Evolutionary conservation across 1,140 invertebrate species (phyloP), one percentile per base, ranked within the genome.

Genomic region (Leptopilina clavipes): DNA sequence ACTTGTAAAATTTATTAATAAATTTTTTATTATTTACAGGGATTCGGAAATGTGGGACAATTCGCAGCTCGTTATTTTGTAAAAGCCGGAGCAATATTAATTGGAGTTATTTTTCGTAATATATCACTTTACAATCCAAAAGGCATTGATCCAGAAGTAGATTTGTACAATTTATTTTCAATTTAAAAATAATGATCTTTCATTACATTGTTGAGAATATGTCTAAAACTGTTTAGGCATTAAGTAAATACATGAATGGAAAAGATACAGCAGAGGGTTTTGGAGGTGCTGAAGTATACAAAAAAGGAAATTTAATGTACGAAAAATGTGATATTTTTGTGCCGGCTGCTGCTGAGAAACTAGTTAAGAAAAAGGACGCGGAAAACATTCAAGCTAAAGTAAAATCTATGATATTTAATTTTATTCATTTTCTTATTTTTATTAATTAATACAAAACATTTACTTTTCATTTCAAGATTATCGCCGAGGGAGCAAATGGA

Each of bases 251-350:
- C 82, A 92, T 90, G 79, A 81, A 92, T 56, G 93, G 94, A 74
- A 92, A 95, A 82, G 93, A 94, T 10, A 94, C 95, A 0, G 92
- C 95, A 45, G 93, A 94, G 73, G 96, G 95, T 3, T 97, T 94
- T 83, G 92, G 94, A 1, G 93, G 94, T 45, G 95, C 95, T 1
- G 91, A 93, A 79, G 93, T 93, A 75, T 83, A 86, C 1, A 92
- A 92, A 40, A 87, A 89, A 1, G 93, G 94, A 48, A 87, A 92
- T 40, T 86, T 97, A 17, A 85, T 97, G 79, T 94, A 86, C 76
- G 94, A 97, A 84, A 91, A 95, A 52, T 97, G 95, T 86, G 97
- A 98, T 85, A 97, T 98, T 73, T 89, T 98, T 1, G 93, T 98
- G 12, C 94, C 96, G 9, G 96, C 97, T 78, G 97, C 96, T 14